A percentile compares a stretch with the other conserved stretches of the same genome.
Conservation (phyloP, 2,888 invertebrate species). For the Dorcus parallelipipedus region DNA sequence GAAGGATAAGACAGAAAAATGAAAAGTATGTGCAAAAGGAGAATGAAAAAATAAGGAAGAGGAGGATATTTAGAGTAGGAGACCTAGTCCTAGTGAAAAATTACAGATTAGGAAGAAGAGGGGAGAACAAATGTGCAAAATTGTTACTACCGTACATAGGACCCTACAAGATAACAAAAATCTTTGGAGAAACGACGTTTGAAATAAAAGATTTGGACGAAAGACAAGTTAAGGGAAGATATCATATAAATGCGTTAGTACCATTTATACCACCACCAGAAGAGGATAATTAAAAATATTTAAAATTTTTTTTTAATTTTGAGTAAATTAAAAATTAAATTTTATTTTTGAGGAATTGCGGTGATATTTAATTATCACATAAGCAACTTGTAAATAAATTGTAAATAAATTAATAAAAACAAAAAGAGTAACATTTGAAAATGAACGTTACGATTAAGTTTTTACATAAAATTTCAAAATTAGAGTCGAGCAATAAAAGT, state of each 20-base stretch:
- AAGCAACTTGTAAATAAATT: too few species aligned
- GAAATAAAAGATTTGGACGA: background rate
- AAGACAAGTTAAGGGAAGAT: background rate
- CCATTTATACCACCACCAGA: too few species aligned
- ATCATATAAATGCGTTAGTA: background rate
- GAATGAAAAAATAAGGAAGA: background rate
- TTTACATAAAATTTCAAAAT: too few species aligned
- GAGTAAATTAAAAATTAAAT: too few species aligned
- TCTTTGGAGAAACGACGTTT: background rate
- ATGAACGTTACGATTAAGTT: too few species aligned
- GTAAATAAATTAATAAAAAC: too few species aligned
- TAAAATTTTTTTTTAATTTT: too few species aligned
- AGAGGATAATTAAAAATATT: too few species aligned
- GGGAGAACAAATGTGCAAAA: background rate
- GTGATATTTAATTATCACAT: too few species aligned
- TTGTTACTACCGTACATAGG: background rate
- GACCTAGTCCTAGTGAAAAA: background rate
- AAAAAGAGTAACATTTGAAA: too few species aligned
- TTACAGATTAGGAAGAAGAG: background rate
- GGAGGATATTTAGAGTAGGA: background rate
- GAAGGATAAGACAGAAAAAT: background rate
- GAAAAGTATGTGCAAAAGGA: background rate
- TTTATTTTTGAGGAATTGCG: too few species aligned
- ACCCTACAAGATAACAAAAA: background rate
- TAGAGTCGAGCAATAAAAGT: too few species aligned